A percentile compares a stretch with the other conserved stretches of the same genome.
Conservation (phyloP, 1,140 invertebrate species). For the Tetraneura akinire region DNA sequence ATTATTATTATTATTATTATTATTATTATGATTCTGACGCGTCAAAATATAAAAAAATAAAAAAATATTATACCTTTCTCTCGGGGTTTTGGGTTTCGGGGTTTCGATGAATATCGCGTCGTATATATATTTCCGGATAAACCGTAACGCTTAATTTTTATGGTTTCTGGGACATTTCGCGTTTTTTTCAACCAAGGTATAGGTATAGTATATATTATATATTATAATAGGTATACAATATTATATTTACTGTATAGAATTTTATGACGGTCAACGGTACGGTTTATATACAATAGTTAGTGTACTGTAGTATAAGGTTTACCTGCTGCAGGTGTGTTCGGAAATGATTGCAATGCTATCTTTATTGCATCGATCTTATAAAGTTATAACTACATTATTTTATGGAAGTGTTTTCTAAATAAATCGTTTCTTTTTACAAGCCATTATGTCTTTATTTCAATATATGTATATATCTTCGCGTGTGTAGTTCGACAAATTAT, state of each 20-base stretch:
- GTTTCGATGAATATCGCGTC: background rate
- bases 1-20: too few relatives aligned
- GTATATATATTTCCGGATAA: background rate
- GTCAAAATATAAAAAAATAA: too few relatives aligned
- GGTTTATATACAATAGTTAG: background rate
- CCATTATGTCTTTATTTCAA: background rate
- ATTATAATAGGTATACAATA: too few relatives aligned
- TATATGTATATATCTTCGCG: too few relatives aligned
- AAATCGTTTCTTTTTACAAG: background rate
- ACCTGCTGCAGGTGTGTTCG: background rate
- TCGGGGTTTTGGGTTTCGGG: too few relatives aligned
- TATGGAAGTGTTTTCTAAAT: conserved; percentile 4
- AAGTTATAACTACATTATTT: background rate
- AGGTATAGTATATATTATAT: too few relatives aligned
- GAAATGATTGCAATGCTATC: background rate
- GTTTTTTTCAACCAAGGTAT: background rate
- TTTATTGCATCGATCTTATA: background rate
- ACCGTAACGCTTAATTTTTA: conserved; percentile 9
- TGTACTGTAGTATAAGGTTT: background rate
- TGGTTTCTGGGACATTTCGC: background rate
- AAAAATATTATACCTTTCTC: too few relatives aligned
- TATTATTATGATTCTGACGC: too few relatives aligned
- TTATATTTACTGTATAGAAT: background rate
- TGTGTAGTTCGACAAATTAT: too few relatives aligned
- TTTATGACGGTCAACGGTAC: background rate